Conservation (phyloP, 2,888 invertebrate genomes). For the Megamerina dolium region DNA sequence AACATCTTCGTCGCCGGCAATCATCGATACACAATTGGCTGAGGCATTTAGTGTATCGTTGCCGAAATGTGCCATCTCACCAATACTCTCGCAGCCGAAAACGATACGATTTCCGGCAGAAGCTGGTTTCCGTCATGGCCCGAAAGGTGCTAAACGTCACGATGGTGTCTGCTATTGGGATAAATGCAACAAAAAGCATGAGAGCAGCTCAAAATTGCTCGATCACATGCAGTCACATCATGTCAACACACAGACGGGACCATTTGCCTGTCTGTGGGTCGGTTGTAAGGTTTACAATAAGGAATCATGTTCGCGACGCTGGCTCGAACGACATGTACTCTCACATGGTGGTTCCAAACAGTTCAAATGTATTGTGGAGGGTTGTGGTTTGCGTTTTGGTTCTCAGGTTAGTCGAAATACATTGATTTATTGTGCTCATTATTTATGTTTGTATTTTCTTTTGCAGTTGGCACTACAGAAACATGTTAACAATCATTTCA, state of each 20-base stretch:
- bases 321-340: slow-evolving; percentile 88
- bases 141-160: slow-evolving; percentile 46
- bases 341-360: slow-evolving; percentile 90
- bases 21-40: slow-evolving; percentile 47
- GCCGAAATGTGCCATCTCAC: slow-evolving; percentile 56
- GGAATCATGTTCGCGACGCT: slow-evolving; percentile 84
- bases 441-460: slow-evolving; percentile 4
- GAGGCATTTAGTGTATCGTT: slow-evolving; percentile 29
- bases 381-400: slow-evolving; percentile 82
- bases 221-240: slow-evolving; percentile 84
- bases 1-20: slow-evolving; percentile 13
- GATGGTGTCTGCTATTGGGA: slow-evolving; percentile 72
- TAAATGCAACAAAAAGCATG: slow-evolving; percentile 72
- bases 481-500: slow-evolving; percentile 91
- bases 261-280: slow-evolving; percentile 87
- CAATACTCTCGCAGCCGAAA: slow-evolving; percentile 74
- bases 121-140: slow-evolving; percentile 42
- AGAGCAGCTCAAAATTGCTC: slow-evolving; percentile 72
- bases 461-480: slow-evolving; percentile 67
- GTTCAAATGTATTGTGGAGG: slow-evolving; percentile 91
- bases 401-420: slow-evolving; percentile 63
- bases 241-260: slow-evolving; percentile 79
- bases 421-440: background rate
- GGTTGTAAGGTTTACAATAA: slow-evolving; percentile 92
- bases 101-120: slow-evolving; percentile 72